Conservation (phyloP, 2,888 invertebrate species). For the Eucera pruinosa region DNA sequence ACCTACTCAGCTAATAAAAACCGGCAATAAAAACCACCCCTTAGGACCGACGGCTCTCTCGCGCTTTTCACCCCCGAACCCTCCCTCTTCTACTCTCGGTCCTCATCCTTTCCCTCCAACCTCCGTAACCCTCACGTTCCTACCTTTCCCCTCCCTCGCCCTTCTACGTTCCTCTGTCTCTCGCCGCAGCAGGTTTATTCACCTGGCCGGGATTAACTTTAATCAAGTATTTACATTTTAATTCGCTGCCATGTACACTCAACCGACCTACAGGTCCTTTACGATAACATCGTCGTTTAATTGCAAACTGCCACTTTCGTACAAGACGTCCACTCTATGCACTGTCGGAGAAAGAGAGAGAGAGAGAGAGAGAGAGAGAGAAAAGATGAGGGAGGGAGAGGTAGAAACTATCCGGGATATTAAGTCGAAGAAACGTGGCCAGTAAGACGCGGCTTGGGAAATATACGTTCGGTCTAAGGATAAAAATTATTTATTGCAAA, state of each 20-base stretch:
- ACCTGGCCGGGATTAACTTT: constrained; percentile 83
- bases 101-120: constrained; percentile 23
- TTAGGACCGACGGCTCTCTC: constrained; percentile 78
- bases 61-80: constrained; percentile 67
- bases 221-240: constrained; percentile 84
- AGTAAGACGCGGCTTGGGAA: constrained; percentile 30
- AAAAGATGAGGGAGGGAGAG: neutral
- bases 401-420: constrained; percentile 36
- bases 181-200: constrained; percentile 74
- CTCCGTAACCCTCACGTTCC: constrained; percentile 60
- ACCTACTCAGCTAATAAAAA: constrained; percentile 84
- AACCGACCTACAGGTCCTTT: constrained; percentile 70
- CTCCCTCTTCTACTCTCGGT: neutral
- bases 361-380: neutral
- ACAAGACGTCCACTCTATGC: constrained; percentile 61
- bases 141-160: constrained; percentile 26
- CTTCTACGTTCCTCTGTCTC: constrained; percentile 48
- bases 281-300: constrained; percentile 80
- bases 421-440: constrained; percentile 46
- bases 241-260: constrained; percentile 77
- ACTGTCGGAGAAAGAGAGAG: neutral
- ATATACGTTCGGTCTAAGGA: neutral
- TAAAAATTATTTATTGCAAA: constrained; percentile 16
- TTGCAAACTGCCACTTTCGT: constrained; percentile 79
- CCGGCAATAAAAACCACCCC: constrained; percentile 84